phyloP scores from a whole-genome alignment of 2,888 invertebrate species.

The Macaria notata region DNA sequence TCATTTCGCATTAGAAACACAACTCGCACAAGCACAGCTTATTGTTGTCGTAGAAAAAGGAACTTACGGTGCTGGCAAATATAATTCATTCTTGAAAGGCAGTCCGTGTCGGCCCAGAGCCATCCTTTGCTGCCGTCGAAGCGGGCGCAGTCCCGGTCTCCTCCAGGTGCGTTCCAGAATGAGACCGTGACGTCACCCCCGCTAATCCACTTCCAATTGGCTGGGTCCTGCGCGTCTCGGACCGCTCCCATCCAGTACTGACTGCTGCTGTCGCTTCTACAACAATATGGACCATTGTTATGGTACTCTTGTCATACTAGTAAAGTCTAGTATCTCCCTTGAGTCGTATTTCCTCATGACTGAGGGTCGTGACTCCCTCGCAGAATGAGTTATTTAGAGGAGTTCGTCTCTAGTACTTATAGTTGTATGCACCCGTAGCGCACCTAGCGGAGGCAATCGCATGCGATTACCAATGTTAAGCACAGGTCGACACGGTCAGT shows the following conservation, averaged over 20 bases:
- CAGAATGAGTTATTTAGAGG: too few relatives aligned
- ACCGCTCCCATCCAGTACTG: constrained; percentile 98
- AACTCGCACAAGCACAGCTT: constrained; percentile 8
- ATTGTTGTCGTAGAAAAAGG: constrained; percentile 31
- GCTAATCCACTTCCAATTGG: constrained; percentile 94
- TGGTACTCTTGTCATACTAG: not conserved
- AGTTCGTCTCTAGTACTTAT: too few relatives aligned
- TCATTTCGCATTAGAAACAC: not conserved
- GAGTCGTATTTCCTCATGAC: too few relatives aligned
- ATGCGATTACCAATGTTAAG: too few relatives aligned
- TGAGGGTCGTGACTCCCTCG: too few relatives aligned
- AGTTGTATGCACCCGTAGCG: too few relatives aligned
- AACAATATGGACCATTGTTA: constrained; percentile 4
- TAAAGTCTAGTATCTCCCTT: too few relatives aligned
- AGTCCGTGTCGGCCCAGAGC: constrained; percentile 97
- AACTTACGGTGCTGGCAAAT: constrained; percentile 96
- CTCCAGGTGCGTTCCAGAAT: constrained; percentile 95
- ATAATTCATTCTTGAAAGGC: constrained; percentile 91
- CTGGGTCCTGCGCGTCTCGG: constrained; percentile 89
- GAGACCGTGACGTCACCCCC: constrained; percentile 94
- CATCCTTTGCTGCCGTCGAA: constrained; percentile 97
- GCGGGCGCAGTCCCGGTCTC: constrained; percentile 91
- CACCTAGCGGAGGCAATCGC: too few relatives aligned
- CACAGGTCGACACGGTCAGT: too few relatives aligned
- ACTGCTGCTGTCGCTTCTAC: constrained; percentile 92